These are phyloP conservation scores for Pomacea canaliculata DNA, from an alignment of 2,888 invertebrate genomes.

Conservation along the genomic window DNA sequence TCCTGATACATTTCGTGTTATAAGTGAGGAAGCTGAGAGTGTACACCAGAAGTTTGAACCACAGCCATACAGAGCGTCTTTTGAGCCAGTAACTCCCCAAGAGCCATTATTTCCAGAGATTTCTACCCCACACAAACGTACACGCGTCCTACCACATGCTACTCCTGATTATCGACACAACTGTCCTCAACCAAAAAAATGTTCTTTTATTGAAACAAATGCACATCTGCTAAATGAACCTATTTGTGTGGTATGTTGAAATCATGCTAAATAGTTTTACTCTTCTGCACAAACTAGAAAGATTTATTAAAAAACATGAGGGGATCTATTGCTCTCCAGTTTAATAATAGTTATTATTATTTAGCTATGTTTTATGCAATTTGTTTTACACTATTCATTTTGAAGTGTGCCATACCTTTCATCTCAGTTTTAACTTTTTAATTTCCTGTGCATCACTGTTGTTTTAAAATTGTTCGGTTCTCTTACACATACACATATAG, in stretches of 20 bases:
- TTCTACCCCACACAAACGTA: conserved; percentile 38
- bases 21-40: conserved; percentile 60
- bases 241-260: conserved; percentile 52
- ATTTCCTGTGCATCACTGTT: too few relatives aligned
- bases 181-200: conserved; percentile 58
- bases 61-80: conserved; percentile 39
- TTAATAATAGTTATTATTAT: too few relatives aligned
- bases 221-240: conserved; percentile 64
- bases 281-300: neutral
- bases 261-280: neutral
- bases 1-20: conserved; percentile 65
- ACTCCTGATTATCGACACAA: conserved; percentile 48
- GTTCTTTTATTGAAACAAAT: conserved; percentile 63
- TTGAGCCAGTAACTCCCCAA: conserved; percentile 41
- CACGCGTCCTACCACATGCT: conserved; percentile 35
- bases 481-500: too few relatives aligned
- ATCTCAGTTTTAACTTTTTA: too few relatives aligned
- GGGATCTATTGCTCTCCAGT: too few relatives aligned
- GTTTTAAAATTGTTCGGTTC: too few relatives aligned
- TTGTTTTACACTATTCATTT: too few relatives aligned
- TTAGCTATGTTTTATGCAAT: too few relatives aligned
- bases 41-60: conserved; percentile 41
- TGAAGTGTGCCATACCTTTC: too few relatives aligned
- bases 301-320: too few relatives aligned
- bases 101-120: conserved; percentile 44